These are phyloP conservation scores for Hydrozoanthus tunicans DNA, from an alignment of 64 coral and sea anemone genomes.

Conservation along the genomic window DNA sequence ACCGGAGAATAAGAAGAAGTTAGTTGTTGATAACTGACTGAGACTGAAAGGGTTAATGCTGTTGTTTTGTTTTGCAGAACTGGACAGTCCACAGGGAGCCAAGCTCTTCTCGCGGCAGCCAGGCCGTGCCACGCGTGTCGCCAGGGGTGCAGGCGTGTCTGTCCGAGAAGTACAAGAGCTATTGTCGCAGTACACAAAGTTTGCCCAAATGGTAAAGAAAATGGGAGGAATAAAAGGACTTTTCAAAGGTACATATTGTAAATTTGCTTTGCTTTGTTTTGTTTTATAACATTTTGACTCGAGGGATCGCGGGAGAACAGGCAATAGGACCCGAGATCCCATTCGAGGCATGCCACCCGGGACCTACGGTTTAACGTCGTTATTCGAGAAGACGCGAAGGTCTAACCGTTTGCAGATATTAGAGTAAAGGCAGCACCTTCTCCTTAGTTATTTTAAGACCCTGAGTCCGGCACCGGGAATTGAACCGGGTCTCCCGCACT, in stretches of 20 bases:
- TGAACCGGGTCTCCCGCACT: too few species aligned
- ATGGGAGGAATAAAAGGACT: slow-evolving; percentile 99
- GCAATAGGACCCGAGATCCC: too few species aligned
- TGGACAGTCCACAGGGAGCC: slow-evolving; percentile 92
- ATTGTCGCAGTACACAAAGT: slow-evolving; percentile 95
- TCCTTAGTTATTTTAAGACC: too few species aligned
- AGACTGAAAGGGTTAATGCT: neutral
- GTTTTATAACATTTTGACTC: too few species aligned
- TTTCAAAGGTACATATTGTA: slow-evolving; percentile 81
- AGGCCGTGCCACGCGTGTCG: slow-evolving; percentile 82
- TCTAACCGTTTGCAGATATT: too few species aligned
- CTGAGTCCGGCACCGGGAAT: too few species aligned
- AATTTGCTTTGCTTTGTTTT: neutral
- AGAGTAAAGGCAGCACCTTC: too few species aligned
- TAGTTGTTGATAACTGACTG: neutral
- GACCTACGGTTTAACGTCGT: too few species aligned
- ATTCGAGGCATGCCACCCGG: too few species aligned
- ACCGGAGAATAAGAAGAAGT: neutral
- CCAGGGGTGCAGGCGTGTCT: slow-evolving; percentile 87
- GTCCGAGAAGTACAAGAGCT: slow-evolving; percentile 95
- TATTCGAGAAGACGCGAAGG: too few species aligned
- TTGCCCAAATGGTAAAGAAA: slow-evolving; percentile 98
- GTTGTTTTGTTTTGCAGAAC: slow-evolving; percentile 50
- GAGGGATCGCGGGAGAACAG: too few species aligned
- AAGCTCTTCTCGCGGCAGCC: slow-evolving; percentile 98